phyloP scores from a whole-genome alignment of 2,797 vertebrate genomes.

The Manis pentadactyla region DNA sequence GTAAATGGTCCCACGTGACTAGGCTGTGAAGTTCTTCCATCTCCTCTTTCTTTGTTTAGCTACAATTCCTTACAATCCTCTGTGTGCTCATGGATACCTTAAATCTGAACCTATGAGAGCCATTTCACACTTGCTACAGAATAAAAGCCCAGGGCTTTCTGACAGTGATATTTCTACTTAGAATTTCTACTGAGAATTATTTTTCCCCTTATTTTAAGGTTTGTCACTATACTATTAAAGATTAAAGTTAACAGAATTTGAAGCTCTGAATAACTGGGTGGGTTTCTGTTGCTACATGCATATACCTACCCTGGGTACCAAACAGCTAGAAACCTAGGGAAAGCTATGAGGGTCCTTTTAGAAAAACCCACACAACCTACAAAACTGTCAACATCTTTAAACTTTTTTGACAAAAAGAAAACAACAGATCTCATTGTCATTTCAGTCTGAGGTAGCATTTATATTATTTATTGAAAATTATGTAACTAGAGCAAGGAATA shows the following conservation, averaged over 20 bases:
- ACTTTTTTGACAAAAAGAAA: constrained; percentile 36
- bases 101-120: background rate
- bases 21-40: background rate
- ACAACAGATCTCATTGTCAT: background rate
- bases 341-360: background rate
- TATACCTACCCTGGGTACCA: background rate
- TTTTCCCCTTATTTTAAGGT: background rate
- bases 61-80: background rate
- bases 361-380: background rate
- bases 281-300: background rate
- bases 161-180: background rate
- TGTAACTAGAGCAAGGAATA: background rate
- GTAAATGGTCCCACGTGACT: background rate
- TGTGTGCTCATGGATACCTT: background rate
- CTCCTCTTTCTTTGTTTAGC: background rate
- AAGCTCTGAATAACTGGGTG: background rate
- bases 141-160: background rate
- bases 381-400: background rate
- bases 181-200: background rate
- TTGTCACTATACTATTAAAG: background rate
- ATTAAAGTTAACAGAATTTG: background rate
- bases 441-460: constrained; percentile 20
- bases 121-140: background rate
- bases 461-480: background rate
- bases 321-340: background rate